These are phyloP conservation scores for Drosophila robusta DNA, from an alignment of 2,888 invertebrate genomes.

Conservation along the genomic window DNA sequence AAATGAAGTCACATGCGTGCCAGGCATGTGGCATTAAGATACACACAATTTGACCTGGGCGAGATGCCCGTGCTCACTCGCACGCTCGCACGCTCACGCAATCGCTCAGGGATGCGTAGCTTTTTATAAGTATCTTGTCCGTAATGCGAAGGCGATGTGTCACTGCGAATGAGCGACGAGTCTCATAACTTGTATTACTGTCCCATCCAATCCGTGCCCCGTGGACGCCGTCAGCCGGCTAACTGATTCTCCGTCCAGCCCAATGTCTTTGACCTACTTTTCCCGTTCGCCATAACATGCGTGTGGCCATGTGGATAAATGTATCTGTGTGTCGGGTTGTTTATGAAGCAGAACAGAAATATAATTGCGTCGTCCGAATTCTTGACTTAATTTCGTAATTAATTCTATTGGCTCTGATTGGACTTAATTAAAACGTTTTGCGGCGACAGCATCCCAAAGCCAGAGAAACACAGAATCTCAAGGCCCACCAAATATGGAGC, in stretches of 20 bases:
- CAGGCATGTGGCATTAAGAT: conserved; percentile 25
- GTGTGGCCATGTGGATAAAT: conserved; percentile 38
- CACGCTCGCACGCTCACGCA: conserved; percentile 3
- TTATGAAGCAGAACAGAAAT: conserved; percentile 60
- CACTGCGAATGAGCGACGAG: conserved; percentile 41
- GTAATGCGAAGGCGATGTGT: conserved; percentile 63
- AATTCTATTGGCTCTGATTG: conserved; percentile 77
- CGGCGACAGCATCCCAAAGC: background rate
- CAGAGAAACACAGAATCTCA: too few relatives aligned
- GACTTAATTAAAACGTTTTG: conserved; percentile 66
- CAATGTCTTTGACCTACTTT: conserved; percentile 64
- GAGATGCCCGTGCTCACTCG: conserved; percentile 26
- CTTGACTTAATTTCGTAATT: conserved; percentile 62
- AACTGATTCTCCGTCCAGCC: conserved; percentile 33
- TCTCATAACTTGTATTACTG: conserved; percentile 30
- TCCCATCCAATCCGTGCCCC: conserved; percentile 9
- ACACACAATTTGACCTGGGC: conserved; percentile 43
- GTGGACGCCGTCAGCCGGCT: conserved; percentile 1
- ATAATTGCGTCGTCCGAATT: conserved; percentile 65
- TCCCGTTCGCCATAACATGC: conserved; percentile 32
- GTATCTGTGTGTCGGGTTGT: conserved; percentile 40
- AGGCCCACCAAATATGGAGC: too few relatives aligned
- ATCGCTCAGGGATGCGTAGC: conserved; percentile 27
- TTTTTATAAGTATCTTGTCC: conserved; percentile 63
- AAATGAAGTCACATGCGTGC: conserved; percentile 58